These are phyloP conservation scores for Momotus momota DNA, from an alignment of 2,797 vertebrate genomes.

Conservation along the genomic window DNA sequence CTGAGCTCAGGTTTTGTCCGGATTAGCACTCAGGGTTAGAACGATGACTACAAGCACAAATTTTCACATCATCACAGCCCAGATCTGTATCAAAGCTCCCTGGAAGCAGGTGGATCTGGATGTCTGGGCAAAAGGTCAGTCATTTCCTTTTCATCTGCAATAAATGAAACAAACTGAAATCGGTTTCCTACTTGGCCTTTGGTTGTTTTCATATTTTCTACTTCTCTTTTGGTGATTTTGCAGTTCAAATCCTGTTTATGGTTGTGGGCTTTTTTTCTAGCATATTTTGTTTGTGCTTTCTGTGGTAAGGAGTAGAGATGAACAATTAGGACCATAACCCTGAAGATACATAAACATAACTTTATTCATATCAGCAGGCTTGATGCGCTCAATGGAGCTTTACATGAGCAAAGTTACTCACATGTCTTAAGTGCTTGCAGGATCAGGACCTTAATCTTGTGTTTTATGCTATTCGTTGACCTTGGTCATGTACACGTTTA, in stretches of 20 bases:
- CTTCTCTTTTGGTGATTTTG: neutral
- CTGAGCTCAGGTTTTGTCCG: neutral
- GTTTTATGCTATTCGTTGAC: constrained; percentile 65
- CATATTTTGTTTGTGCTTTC: neutral
- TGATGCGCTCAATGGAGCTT: neutral
- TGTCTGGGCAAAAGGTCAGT: constrained; percentile 7
- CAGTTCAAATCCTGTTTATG: neutral
- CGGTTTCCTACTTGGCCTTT: constrained; percentile 15
- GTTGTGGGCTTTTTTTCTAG: neutral
- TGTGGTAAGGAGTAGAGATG: neutral
- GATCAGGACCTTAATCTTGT: constrained; percentile 71
- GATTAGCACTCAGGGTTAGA: neutral
- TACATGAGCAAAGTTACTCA: constrained; percentile 46
- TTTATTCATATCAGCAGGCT: constrained; percentile 28
- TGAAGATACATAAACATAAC: constrained; percentile 2
- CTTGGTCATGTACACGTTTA: constrained; percentile 64
- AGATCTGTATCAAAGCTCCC: neutral
- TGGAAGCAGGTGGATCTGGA: constrained; percentile 18
- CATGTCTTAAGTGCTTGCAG: constrained; percentile 38
- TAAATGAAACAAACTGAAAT: constrained; percentile 32
- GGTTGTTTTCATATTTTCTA: neutral
- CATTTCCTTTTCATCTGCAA: constrained; percentile 10
- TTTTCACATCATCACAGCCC: neutral
- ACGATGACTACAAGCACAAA: neutral
- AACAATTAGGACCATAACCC: neutral